A percentile compares a stretch with the other conserved stretches of the same genome.
These are phyloP conservation scores for Columbina picui DNA, from an alignment of 2,113 vertebrate genomes.

Conservation along the genomic window DNA sequence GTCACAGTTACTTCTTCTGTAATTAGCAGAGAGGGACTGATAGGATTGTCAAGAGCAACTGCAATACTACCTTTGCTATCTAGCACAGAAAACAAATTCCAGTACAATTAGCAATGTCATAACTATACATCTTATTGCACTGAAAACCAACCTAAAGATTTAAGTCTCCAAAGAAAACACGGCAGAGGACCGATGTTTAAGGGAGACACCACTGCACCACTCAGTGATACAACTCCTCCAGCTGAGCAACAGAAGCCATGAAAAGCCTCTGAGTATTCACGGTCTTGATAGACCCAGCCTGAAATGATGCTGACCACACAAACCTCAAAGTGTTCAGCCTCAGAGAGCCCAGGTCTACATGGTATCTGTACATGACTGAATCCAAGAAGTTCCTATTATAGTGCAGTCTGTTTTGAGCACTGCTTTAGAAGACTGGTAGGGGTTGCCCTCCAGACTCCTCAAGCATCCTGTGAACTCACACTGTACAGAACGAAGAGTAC, in stretches of 20 bases:
- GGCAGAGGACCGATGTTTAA: neutral
- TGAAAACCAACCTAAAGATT: neutral
- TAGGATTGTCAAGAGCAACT: neutral
- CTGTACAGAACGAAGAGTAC: neutral
- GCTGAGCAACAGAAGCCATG: neutral
- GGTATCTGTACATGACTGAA: neutral
- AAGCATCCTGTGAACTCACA: neutral
- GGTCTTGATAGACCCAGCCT: fast-evolving
- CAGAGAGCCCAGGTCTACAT: neutral
- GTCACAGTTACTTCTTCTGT: fast-evolving
- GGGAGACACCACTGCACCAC: neutral
- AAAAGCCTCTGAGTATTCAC: neutral
- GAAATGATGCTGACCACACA: fast-evolving
- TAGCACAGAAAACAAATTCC: neutral
- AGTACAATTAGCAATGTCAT: neutral
- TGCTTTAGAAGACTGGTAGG: neutral
- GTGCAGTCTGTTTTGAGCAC: neutral
- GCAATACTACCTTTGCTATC: neutral
- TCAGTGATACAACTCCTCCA: neutral
- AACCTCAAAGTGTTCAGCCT: fast-evolving
- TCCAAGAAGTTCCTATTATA: neutral
- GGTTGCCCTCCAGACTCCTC: neutral
- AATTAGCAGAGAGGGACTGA: neutral
- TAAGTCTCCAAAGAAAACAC: neutral
- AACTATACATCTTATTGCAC: neutral